A percentile compares a stretch with the other conserved stretches of the same genome.
These are phyloP conservation scores for Pachydiplax longipennis DNA, from an alignment of 2,888 invertebrate genomes.

Conservation along the genomic window DNA sequence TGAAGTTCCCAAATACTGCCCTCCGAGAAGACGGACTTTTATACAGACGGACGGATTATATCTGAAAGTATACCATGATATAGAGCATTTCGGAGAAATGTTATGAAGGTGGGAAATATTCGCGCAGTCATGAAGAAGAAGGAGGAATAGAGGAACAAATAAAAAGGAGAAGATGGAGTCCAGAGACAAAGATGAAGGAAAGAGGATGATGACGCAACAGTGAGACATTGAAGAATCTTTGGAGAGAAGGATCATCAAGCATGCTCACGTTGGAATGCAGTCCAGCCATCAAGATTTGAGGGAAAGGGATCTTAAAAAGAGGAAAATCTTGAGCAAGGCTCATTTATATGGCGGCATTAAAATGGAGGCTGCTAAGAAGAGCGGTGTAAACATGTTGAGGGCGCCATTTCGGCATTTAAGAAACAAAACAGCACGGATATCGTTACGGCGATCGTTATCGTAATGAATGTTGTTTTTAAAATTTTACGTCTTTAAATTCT, in stretches of 20 bases:
- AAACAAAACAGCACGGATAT: not conserved
- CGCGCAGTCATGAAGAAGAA: not conserved
- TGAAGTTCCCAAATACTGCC: not conserved
- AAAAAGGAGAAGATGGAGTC: not conserved
- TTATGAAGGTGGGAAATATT: not conserved
- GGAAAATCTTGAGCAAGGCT: not conserved
- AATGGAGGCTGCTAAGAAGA: not conserved
- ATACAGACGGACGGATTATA: too few species aligned
- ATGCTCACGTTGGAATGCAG: constrained; percentile 37
- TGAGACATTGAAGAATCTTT: constrained; percentile 25
- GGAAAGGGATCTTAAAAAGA: constrained; percentile 4
- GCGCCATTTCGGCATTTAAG: not conserved
- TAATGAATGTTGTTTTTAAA: not conserved
- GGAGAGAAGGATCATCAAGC: constrained; percentile 27
- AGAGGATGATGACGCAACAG: constrained; percentile 18
- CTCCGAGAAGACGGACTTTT: not conserved
- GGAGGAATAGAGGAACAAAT: not conserved
- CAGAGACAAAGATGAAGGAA: not conserved
- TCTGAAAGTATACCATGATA: not conserved
- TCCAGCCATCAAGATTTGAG: constrained; percentile 37
- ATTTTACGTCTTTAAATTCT: not conserved
- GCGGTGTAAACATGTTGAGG: not conserved
- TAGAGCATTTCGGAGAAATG: not conserved
- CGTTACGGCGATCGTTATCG: not conserved
- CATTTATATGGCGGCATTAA: not conserved